Evolutionary conservation across 2,113 vertebrate genomes (phyloP).

Genomic region (Hemiscyllium ocellatum): DNA sequence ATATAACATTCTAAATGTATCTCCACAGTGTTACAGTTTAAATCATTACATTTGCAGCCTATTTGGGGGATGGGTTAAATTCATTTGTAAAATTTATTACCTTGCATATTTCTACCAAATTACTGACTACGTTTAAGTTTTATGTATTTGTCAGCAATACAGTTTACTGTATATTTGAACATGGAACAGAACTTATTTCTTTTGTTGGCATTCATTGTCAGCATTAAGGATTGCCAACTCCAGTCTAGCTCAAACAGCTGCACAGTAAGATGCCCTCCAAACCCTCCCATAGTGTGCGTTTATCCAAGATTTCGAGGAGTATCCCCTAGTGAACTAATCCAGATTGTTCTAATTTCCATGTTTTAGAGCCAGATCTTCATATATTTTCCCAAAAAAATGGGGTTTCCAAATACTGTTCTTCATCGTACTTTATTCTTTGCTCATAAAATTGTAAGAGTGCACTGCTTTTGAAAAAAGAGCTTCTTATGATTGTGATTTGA

Average conservation of each 20-base stretch:
- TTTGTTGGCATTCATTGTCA: neutral
- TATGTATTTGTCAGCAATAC: neutral
- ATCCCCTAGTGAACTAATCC: neutral
- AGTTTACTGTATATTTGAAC: neutral
- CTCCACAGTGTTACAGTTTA: neutral
- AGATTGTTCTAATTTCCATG: neutral
- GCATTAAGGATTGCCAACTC: neutral
- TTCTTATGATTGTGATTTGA: neutral
- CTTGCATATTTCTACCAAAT: neutral
- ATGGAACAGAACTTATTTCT: neutral
- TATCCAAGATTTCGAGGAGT: neutral
- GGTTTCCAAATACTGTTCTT: neutral
- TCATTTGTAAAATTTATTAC: neutral
- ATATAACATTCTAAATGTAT: neutral
- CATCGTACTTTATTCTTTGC: neutral
- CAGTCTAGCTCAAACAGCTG: neutral
- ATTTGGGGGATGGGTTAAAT: neutral
- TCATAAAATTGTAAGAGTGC: neutral
- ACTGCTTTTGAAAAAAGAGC: neutral
- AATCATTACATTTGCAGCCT: neutral
- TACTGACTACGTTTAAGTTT: neutral
- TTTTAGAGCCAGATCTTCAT: neutral
- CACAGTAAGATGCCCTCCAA: neutral
- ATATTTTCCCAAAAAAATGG: neutral
- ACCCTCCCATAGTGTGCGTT: neutral